Evolutionary conservation across 2,113 vertebrate species (phyloP).

Genomic region (Mirza zaza): DNA sequence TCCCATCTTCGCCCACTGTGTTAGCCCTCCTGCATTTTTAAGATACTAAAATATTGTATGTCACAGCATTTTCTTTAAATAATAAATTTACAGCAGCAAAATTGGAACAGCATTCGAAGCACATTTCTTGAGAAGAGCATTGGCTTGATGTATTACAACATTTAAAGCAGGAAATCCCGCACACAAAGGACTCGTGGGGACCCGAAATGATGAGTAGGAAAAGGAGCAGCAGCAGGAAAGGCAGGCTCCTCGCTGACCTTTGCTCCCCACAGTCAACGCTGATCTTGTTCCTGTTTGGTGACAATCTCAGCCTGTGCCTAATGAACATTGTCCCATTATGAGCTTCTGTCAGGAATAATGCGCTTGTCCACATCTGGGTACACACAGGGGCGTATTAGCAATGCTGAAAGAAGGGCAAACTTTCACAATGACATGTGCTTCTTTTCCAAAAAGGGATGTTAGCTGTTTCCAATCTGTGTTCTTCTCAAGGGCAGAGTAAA

Average conservation of each 20-base stretch:
- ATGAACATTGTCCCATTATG: constrained; percentile 13
- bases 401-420: background rate
- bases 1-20: constrained; percentile 1
- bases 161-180: constrained; percentile 41
- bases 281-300: constrained; percentile 45
- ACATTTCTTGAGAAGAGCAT: constrained; percentile 62
- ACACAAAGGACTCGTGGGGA: constrained; percentile 37
- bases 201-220: constrained; percentile 65
- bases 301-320: constrained; percentile 22
- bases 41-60: constrained; percentile 67
- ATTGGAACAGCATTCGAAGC: constrained; percentile 61
- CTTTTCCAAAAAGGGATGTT: background rate
- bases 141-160: constrained; percentile 63
- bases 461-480: background rate
- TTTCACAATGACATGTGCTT: background rate
- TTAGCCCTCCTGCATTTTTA: constrained; percentile 64
- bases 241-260: constrained; percentile 44
- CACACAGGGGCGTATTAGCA: background rate
- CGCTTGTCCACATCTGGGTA: background rate
- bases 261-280: constrained; percentile 45
- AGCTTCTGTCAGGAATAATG: background rate
- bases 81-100: constrained; percentile 69
- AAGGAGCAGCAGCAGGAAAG: constrained; percentile 28
- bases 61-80: constrained; percentile 75
- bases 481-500: constrained; percentile 23